phyloP scores from a whole-genome alignment of 2,888 invertebrate genomes.

The Mamestra brassicae region DNA sequence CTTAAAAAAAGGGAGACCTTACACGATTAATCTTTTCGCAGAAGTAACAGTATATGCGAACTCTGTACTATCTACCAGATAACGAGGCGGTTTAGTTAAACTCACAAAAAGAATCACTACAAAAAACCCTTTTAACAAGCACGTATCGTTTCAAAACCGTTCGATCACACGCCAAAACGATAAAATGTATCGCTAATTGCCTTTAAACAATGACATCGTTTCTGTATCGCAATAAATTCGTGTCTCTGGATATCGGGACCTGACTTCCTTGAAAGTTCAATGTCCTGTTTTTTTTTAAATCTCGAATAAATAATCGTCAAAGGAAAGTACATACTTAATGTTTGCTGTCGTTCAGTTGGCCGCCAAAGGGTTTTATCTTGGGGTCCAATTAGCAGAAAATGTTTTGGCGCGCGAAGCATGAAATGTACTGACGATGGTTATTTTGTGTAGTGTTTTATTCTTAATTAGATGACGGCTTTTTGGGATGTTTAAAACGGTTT shows the following conservation, averaged over 20 bases:
- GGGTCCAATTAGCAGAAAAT: slow-evolving; percentile 73
- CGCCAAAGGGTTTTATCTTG: slow-evolving; percentile 72
- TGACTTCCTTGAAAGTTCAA: slow-evolving; percentile 68
- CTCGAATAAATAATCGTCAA: slow-evolving; percentile 67
- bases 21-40: neutral
- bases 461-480: slow-evolving; percentile 43
- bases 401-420: slow-evolving; percentile 55
- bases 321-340: slow-evolving; percentile 61
- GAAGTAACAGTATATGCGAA: neutral
- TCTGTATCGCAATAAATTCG: slow-evolving; percentile 53
- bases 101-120: neutral
- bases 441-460: slow-evolving; percentile 42
- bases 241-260: slow-evolving; percentile 42
- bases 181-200: slow-evolving; percentile 49
- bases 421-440: slow-evolving; percentile 27
- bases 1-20: too few species aligned
- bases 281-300: slow-evolving; percentile 57
- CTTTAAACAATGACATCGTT: slow-evolving; percentile 44
- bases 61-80: neutral
- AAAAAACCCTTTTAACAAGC: slow-evolving; percentile 29
- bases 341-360: slow-evolving; percentile 52
- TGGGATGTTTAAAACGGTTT: neutral
- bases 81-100: neutral
- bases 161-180: slow-evolving; percentile 28
- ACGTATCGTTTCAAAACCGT: slow-evolving; percentile 35